phyloP scores from a whole-genome alignment of 1,140 invertebrate genomes.

The Xylocopa sonorina region DNA sequence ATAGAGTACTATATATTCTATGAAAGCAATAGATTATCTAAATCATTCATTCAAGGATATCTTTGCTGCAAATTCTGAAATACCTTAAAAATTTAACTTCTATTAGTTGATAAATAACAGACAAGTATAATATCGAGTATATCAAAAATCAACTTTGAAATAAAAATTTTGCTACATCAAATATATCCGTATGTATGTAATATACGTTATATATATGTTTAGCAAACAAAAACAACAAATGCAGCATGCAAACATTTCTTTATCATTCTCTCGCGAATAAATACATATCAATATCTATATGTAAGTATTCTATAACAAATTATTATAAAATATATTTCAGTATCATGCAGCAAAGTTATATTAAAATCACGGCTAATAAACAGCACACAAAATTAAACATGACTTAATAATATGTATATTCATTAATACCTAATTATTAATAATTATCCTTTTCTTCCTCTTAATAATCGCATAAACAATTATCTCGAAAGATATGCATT shows the following conservation, averaged over 20 bases:
- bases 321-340: slow-evolving; percentile 50
- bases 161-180: slow-evolving; percentile 27
- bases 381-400: slow-evolving; percentile 41
- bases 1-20: slow-evolving; percentile 27
- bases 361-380: slow-evolving; percentile 48
- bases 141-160: slow-evolving; percentile 33
- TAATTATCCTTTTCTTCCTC: slow-evolving; percentile 55
- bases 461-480: slow-evolving; percentile 62
- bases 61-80: slow-evolving; percentile 60
- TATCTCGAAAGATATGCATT: slow-evolving; percentile 69
- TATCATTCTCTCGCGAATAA: slow-evolving; percentile 30
- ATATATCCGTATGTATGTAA: slow-evolving; percentile 8
- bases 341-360: slow-evolving; percentile 64
- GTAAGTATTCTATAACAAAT: slow-evolving; percentile 28
- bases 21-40: slow-evolving; percentile 47
- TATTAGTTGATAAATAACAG: slow-evolving; percentile 30
- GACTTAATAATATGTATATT: slow-evolving; percentile 60
- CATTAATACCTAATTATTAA: slow-evolving; percentile 58
- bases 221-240: slow-evolving; percentile 37
- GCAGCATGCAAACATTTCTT: slow-evolving; percentile 26
- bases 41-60: slow-evolving; percentile 47
- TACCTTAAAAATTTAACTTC: slow-evolving; percentile 30
- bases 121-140: slow-evolving; percentile 25
- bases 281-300: slow-evolving; percentile 31
- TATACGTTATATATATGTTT: neutral